These are phyloP conservation scores for Sinhomidia bicolor DNA, from an alignment of 2,888 invertebrate species.

Conservation along the genomic window DNA sequence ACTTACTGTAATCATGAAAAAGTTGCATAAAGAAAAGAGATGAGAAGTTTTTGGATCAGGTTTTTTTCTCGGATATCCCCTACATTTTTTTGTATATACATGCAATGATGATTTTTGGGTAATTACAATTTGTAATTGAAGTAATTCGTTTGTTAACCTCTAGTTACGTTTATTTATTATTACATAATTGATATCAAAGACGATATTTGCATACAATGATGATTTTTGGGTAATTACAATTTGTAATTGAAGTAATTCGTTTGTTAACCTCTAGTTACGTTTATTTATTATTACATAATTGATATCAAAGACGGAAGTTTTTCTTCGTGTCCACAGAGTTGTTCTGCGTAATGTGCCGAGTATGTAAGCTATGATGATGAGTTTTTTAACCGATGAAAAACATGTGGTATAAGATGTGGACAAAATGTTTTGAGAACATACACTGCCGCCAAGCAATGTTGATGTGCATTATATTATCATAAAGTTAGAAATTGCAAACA, in stretches of 20 bases:
- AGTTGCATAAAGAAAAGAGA: not conserved
- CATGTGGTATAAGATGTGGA: not conserved
- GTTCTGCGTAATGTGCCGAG: not conserved
- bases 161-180: not conserved
- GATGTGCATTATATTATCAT: not conserved
- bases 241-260: not conserved
- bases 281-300: not conserved
- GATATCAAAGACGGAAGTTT: conserved; percentile 30
- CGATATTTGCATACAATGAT: too few species aligned
- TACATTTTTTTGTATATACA: too few species aligned
- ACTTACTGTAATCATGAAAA: not conserved
- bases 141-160: not conserved
- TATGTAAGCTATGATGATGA: not conserved
- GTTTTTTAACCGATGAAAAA: not conserved
- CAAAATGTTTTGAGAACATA: not conserved
- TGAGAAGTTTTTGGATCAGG: not conserved
- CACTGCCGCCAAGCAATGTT: not conserved
- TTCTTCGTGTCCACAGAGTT: not conserved
- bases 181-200: too few species aligned
- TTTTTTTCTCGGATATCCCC: not conserved
- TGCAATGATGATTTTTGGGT: too few species aligned
- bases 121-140: too few species aligned
- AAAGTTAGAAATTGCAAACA: not conserved
- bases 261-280: not conserved
- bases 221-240: not conserved